A percentile compares a stretch with the other conserved stretches of the same genome.
Conservation (phyloP, 1,140 invertebrate species). For the Zaprionus taronus region DNA sequence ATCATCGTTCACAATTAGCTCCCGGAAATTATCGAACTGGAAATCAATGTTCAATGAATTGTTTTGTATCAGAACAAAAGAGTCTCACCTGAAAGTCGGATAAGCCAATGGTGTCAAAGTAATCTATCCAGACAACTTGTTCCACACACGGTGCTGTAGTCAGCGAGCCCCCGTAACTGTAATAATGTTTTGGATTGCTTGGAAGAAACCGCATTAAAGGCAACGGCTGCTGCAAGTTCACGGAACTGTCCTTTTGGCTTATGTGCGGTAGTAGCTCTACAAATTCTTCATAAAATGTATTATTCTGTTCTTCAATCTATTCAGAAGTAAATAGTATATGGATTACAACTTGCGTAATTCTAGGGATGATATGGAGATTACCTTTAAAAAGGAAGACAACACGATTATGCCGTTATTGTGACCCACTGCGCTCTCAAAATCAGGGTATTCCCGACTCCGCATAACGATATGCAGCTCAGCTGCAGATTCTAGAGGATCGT, state of each 20-base stretch:
- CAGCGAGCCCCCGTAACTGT: slow-evolving; percentile 94
- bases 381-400: slow-evolving; percentile 92
- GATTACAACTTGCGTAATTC: not conserved
- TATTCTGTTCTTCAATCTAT: slow-evolving; percentile 20
- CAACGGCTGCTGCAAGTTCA: slow-evolving; percentile 85
- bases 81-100: slow-evolving; percentile 90
- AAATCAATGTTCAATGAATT: slow-evolving; percentile 49
- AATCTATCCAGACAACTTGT: slow-evolving; percentile 96
- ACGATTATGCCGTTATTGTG: slow-evolving; percentile 91
- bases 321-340: not conserved
- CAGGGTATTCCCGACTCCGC: slow-evolving; percentile 89
- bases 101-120: slow-evolving; percentile 90
- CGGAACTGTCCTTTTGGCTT: slow-evolving; percentile 84
- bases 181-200: slow-evolving; percentile 87
- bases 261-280: slow-evolving; percentile 86
- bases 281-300: slow-evolving; percentile 86
- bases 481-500: slow-evolving; percentile 84
- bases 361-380: slow-evolving; percentile 74
- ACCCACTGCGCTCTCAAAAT: slow-evolving; percentile 87
- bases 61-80: not conserved
- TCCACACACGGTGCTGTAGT: slow-evolving; percentile 96
- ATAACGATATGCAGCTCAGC: slow-evolving; percentile 95
- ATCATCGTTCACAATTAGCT: slow-evolving; percentile 87
- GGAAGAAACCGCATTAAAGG: slow-evolving; percentile 86
- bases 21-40: slow-evolving; percentile 91